Evolutionary conservation across 2,797 vertebrate species (phyloP).

Genomic region (Perodicticus potto): DNA sequence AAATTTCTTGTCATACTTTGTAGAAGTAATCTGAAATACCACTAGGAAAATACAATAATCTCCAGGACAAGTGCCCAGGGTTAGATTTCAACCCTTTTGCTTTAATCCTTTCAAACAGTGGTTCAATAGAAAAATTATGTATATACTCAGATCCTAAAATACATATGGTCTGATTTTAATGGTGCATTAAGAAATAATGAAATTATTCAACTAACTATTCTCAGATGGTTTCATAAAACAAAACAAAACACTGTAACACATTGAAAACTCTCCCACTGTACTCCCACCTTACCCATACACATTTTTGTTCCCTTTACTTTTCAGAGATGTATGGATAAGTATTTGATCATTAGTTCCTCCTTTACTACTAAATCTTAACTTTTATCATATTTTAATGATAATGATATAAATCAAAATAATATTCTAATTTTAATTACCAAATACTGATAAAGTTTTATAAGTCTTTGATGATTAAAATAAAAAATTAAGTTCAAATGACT

Average conservation of each 20-base stretch:
- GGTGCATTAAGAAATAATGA: constrained; percentile 57
- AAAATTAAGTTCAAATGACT: not conserved
- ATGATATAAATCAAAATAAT: not conserved
- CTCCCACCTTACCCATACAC: not conserved
- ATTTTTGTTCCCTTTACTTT: not conserved
- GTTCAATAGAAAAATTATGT: constrained; percentile 49
- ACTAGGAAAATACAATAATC: not conserved
- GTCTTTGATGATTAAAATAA: not conserved
- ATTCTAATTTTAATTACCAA: constrained; percentile 8
- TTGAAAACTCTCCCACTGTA: not conserved
- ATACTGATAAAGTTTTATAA: not conserved
- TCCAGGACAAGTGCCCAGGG: not conserved
- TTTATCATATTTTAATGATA: not conserved
- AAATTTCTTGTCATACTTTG: not conserved
- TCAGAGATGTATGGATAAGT: not conserved
- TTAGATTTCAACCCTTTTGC: not conserved
- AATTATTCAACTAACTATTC: constrained; percentile 68
- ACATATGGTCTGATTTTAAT: constrained; percentile 20
- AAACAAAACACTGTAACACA: not conserved
- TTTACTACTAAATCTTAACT: not conserved
- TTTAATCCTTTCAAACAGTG: not conserved
- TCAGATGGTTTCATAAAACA: not conserved
- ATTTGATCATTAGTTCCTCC: not conserved
- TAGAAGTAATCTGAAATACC: not conserved
- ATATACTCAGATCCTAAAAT: constrained; percentile 74